Percentiles rank a stretch among this genome's conserved stretches.
Evolutionary conservation across 2,113 vertebrate genomes (phyloP).

Genomic region (Odocoileus hemionus): DNA sequence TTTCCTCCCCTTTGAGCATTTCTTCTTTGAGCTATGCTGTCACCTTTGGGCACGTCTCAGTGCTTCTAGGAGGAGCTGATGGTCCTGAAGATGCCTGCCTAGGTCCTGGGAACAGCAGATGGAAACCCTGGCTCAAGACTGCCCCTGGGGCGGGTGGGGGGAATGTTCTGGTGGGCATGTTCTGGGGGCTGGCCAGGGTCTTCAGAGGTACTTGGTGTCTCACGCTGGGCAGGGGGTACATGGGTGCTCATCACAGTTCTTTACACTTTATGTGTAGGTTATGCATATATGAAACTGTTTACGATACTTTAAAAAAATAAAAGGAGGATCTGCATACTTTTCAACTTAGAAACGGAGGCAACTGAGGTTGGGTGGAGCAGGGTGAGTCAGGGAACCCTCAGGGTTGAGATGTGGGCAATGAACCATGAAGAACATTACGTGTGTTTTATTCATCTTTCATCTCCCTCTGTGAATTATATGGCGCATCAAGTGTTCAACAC

Average conservation of each 20-base stretch:
- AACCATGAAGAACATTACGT: not conserved
- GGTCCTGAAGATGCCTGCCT: not conserved
- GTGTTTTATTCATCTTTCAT: not conserved
- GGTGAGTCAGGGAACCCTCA: not conserved
- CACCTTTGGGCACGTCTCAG: not conserved
- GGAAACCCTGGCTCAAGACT: not conserved
- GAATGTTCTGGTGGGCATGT: fast-evolving
- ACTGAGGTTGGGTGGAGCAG: not conserved
- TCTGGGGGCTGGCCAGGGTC: not conserved
- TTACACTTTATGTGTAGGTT: not conserved
- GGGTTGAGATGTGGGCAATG: not conserved
- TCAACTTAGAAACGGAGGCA: not conserved
- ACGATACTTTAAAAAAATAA: not conserved
- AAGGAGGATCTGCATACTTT: not conserved
- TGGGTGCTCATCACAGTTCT: not conserved
- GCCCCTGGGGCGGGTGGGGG: fast-evolving
- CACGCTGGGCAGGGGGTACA: fast-evolving
- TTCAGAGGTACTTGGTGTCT: not conserved
- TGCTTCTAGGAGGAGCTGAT: not conserved
- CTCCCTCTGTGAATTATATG: not conserved
- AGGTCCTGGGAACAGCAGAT: not conserved
- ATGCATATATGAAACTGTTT: not conserved
- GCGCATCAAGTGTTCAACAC: not conserved
- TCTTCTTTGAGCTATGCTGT: not conserved
- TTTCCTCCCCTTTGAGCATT: not conserved